Evolutionary conservation across 1,140 invertebrate genomes (phyloP).

Genomic region (Euwallacea similis): DNA sequence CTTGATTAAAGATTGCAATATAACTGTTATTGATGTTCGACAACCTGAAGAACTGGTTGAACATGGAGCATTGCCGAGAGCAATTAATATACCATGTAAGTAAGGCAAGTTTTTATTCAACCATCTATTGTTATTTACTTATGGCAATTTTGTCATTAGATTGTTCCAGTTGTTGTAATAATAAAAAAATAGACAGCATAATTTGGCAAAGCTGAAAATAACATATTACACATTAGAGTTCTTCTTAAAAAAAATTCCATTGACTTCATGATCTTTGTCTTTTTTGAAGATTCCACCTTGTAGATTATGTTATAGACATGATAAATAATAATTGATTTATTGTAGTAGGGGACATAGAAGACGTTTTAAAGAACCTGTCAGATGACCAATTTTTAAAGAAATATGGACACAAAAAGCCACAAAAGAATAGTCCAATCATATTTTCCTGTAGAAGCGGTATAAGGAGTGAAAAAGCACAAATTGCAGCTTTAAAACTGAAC

Average conservation of each 20-base stretch:
- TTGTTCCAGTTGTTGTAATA: not conserved
- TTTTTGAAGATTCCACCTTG: too few species aligned
- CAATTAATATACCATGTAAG: conserved; percentile 71
- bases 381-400: conserved; percentile 51
- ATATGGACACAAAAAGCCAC: conserved; percentile 53
- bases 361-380: conserved; percentile 47
- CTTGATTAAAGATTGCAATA: conserved; percentile 40
- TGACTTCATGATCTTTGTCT: too few species aligned
- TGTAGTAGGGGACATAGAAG: conserved; percentile 48
- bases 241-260: too few species aligned
- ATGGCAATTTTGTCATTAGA: too few species aligned
- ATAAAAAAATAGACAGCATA: conserved; percentile 18
- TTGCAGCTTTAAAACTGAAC: conserved; percentile 53
- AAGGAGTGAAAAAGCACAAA: conserved; percentile 53
- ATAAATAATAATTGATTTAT: not conserved
- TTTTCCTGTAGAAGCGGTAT: conserved; percentile 56
- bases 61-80: conserved; percentile 67
- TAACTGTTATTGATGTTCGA: conserved; percentile 67
- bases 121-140: too few species aligned
- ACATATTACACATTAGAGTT: not conserved
- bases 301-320: not conserved
- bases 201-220: not conserved
- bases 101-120: not conserved
- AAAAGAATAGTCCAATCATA: conserved; percentile 52
- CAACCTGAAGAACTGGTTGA: conserved; percentile 65